These are phyloP conservation scores for Polydesmus complanatus DNA, from an alignment of 2,888 invertebrate genomes.

Conservation along the genomic window DNA sequence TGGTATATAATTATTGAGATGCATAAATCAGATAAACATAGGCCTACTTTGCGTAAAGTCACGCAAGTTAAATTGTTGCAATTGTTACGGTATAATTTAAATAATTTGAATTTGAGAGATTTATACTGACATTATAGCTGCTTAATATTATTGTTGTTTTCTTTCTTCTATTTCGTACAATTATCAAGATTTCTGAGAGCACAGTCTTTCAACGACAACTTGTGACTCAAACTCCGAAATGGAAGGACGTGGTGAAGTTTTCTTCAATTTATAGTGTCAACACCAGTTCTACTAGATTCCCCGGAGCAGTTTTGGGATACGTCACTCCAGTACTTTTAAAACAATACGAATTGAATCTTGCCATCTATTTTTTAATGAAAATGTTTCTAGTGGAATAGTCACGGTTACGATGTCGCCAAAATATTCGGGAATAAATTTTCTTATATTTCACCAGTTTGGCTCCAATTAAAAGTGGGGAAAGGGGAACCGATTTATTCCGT, in stretches of 20 bases:
- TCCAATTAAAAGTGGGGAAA: slow-evolving; percentile 58
- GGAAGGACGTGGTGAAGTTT: slow-evolving; percentile 60
- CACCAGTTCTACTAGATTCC: slow-evolving; percentile 48
- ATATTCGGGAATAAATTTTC: slow-evolving; percentile 72
- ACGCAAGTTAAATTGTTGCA: no score
- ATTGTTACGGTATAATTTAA: no score
- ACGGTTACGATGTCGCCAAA: slow-evolving; percentile 86
- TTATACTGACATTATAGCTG: no score
- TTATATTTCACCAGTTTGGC: slow-evolving; percentile 87
- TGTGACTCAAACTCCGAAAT: slow-evolving; percentile 49
- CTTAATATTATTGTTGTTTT: no score
- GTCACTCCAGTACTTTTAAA: slow-evolving; percentile 64
- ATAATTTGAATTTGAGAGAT: no score
- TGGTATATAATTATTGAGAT: no score
- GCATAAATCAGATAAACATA: no score
- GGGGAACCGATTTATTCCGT: slow-evolving; percentile 39
- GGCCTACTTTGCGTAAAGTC: no score
- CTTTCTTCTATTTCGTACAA: no score
- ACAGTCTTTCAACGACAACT: slow-evolving; percentile 56
- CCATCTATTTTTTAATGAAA: slow-evolving; percentile 15
- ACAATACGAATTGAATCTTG: neutral
- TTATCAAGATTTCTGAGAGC: slow-evolving; percentile 25
- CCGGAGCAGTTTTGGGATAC: slow-evolving; percentile 68
- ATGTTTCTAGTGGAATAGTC: slow-evolving; percentile 73
- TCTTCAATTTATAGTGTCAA: no score